Conservation (phyloP, 2,113 vertebrate genomes). For the Psettodes erumei region DNA sequence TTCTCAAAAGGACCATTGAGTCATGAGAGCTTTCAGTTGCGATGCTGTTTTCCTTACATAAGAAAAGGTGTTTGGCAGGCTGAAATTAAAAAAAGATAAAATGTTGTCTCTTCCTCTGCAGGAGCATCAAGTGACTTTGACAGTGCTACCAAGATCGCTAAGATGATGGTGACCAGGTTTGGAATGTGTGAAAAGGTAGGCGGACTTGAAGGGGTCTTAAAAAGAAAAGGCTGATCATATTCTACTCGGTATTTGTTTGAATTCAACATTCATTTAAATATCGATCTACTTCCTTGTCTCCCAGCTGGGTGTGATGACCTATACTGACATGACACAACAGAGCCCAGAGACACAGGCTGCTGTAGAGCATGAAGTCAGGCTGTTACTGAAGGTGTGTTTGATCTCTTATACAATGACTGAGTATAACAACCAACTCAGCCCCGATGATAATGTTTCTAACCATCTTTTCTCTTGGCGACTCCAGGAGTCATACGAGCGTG, state of each 20-base stretch:
- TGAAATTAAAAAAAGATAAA: neutral
- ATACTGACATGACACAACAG: slow-evolving; percentile 86
- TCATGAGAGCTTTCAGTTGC: neutral
- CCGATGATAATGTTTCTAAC: neutral
- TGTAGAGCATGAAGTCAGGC: slow-evolving; percentile 95
- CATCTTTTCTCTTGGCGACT: neutral
- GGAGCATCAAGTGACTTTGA: slow-evolving; percentile 98
- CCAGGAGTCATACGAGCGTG: slow-evolving; percentile 96
- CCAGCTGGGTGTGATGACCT: slow-evolving; percentile 98
- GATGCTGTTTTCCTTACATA: neutral
- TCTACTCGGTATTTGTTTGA: neutral
- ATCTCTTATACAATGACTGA: neutral
- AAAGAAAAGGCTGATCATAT: neutral
- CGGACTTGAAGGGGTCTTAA: neutral
- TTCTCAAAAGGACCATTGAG: neutral
- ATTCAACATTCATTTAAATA: neutral
- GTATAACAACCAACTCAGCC: neutral
- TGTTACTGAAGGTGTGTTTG: slow-evolving; percentile 87
- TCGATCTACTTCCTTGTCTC: neutral
- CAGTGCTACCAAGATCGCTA: slow-evolving; percentile 94
- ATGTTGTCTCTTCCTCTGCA: slow-evolving; percentile 54
- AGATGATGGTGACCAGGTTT: slow-evolving; percentile 95
- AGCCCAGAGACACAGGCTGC: slow-evolving; percentile 97
- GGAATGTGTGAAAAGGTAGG: slow-evolving; percentile 97
- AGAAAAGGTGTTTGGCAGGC: neutral